Percentiles rank a stretch among this genome's conserved stretches.
Evolutionary conservation across 2,888 invertebrate species (phyloP).

Genomic region (Ophion slaviceki): DNA sequence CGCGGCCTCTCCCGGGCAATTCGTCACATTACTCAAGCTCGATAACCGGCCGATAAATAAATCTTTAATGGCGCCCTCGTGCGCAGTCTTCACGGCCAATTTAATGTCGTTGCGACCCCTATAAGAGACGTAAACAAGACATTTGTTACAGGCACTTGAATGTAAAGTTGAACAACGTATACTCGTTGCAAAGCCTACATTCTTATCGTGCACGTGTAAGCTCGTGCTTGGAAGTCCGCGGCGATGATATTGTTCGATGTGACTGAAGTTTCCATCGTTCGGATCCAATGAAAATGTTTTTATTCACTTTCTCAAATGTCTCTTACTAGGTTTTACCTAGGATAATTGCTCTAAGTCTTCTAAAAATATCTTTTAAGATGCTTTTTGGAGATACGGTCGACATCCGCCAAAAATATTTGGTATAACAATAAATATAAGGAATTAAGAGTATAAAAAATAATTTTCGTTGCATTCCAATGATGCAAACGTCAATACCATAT

Average conservation of each 20-base stretch:
- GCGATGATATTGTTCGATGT: neutral
- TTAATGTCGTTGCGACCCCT: neutral
- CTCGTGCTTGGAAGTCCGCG: neutral
- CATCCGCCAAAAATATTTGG: too few species aligned
- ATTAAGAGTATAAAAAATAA: too few species aligned
- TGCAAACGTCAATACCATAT: too few species aligned
- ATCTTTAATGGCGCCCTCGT: slow-evolving; percentile 20
- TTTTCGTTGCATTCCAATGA: too few species aligned
- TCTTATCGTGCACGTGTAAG: neutral
- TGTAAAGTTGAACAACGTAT: slow-evolving; percentile 4
- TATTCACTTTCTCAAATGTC: too few species aligned
- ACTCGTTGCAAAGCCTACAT: neutral
- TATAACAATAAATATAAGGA: too few species aligned
- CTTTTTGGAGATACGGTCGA: too few species aligned
- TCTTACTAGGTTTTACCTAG: too few species aligned
- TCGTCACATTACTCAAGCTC: slow-evolving; percentile 47
- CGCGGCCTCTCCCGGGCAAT: slow-evolving; percentile 26
- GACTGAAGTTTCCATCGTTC: too few species aligned
- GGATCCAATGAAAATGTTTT: too few species aligned
- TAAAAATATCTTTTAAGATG: too few species aligned
- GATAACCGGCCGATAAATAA: slow-evolving; percentile 38
- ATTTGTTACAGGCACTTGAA: slow-evolving; percentile 6
- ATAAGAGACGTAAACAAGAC: slow-evolving; percentile 3
- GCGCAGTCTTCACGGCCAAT: slow-evolving; percentile 30
- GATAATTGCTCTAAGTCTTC: too few species aligned